Evolutionary conservation across 1,140 invertebrate species (phyloP).

Genomic region (Macrostomum lignano): DNA sequence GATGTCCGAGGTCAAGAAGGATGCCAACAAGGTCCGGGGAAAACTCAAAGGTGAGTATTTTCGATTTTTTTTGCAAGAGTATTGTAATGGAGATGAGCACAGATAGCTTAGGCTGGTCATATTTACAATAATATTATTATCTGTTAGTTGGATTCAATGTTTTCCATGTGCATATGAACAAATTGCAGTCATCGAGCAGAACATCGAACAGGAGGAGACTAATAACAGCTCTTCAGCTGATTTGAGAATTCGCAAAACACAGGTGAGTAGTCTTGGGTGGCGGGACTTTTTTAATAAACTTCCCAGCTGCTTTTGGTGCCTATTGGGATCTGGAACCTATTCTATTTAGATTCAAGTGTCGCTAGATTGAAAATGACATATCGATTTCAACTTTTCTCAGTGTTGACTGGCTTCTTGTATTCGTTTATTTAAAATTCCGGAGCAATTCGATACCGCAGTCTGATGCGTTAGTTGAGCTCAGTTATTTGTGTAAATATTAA

Average conservation of each 20-base stretch:
- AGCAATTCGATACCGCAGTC: too few relatives aligned
- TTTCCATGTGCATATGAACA: constrained; percentile 16
- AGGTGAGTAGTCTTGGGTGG: too few relatives aligned
- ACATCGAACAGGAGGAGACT: constrained; percentile 92
- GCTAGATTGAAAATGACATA: too few relatives aligned
- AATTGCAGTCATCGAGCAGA: constrained; percentile 68
- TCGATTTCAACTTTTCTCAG: too few relatives aligned
- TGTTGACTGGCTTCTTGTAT: too few relatives aligned
- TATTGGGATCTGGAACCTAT: too few relatives aligned
- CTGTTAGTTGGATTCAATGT: background rate
- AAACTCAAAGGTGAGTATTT: constrained; percentile 64
- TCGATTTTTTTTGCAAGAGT: background rate
- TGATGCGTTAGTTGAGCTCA: too few relatives aligned
- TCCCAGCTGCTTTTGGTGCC: too few relatives aligned
- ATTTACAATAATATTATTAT: background rate
- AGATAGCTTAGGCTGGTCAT: background rate
- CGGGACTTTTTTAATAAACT: too few relatives aligned
- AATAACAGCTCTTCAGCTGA: constrained; percentile 88
- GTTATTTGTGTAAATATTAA: too few relatives aligned
- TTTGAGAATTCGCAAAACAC: constrained; percentile 88
- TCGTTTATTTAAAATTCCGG: too few relatives aligned
- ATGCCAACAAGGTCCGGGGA: constrained; percentile 89
- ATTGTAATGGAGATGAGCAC: background rate
- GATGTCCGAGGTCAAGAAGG: constrained; percentile 98
- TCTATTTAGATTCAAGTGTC: too few relatives aligned